Evolutionary conservation across 1,140 invertebrate genomes (phyloP), one percentile per base, ranked within the genome.

Genomic region (Melanaphis sacchari): DNA sequence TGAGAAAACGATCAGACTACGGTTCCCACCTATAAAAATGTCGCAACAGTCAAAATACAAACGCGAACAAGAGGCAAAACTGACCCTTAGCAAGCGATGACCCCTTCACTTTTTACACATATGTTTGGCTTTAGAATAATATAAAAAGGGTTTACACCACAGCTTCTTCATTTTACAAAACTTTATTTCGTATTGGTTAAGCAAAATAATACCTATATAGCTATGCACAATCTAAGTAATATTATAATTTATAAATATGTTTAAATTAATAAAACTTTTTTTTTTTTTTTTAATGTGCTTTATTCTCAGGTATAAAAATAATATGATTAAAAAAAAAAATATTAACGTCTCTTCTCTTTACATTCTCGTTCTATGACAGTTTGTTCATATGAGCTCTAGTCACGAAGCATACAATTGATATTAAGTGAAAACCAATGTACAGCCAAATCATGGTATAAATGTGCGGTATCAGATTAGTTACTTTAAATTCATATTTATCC

Each of bases 401-500:
- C 24, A 93, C 91, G 31, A 93, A 93, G 36, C 91, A 93, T 6
- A 41, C 46, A 36, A 93, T 54, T 4, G 91, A 93, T 41, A 93
- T 18, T 0, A 31, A 4, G 15, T 93, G 91, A 81, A 93, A 93
- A 54, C 76, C 81, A 31, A 49, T 21, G 38, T 49, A 93, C 4
- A 93, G 11, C 81, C 91, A 93, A n/a, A 52, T 15, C 81, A 93
- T 84, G 0, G 43, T 40, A 41, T 93, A 93, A 31, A 98, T 95
- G 94, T 98, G 96, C 9, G 95, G 95, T 95, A 95, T 96, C 66
- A 98, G 96, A 95, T 97, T 96, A n/a, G 95, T 94, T 82, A 96
- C 95, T 0, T 96, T 95, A 95, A 98, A 98, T 95, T 97, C 97
- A 94, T 97, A 97, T 88, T 96, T 96, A 49, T 96, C 96, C 36